Base-by-base conservation (phyloP, 2,797 vertebrate species). In the Chrosomus eos region DNA sequence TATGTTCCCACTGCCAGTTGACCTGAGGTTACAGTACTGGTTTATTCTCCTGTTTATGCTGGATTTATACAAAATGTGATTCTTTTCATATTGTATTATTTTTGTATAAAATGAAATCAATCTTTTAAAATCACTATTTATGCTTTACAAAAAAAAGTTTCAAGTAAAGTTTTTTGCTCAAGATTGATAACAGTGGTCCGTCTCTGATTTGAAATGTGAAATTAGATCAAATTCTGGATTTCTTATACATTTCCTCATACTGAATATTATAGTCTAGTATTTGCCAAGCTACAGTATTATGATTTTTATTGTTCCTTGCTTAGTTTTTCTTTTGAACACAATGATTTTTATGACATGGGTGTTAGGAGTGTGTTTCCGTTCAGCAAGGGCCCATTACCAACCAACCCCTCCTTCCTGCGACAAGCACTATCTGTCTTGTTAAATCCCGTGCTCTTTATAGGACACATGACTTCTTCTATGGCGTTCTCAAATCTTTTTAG, bases 101-200 rank as follows among this genome's bases (percentile, higher is more conserved):
- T 97, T 96, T 96, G 94, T 95, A 96, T 91, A 96, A 95, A 95
- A 95, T 93, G 91, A 78, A 96, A 96, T 95, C 94, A 95, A 92
- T 94, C 93, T 92, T 92, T 91, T 93, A 93, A 94, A 92, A 95
- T 96, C 94, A 95, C 95, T 96, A 94, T 95, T 96, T 96, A 95
- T 95, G 95, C 95, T 94, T 80, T 94, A 93, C 92, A 93, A 2
- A 95, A 90, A 93, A 93, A 85, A 95, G 95, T 92, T 92, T 93
- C 86, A 93, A 96, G 95, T 95, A 97, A 96, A 96, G 85, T 82
- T 88, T 92, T 23, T 93, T 93, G 91, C 86, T 87, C 89, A 91
- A 94, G 92, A 92, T 83, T 88, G 89, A 87, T 55, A 87, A 45
- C 26, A 67, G 16, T 90, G 87, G 70, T 82, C 89, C 87, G 71